Evolutionary conservation across 2,888 invertebrate genomes (phyloP).

Genomic region (Rhagophthalmus giganteus): DNA sequence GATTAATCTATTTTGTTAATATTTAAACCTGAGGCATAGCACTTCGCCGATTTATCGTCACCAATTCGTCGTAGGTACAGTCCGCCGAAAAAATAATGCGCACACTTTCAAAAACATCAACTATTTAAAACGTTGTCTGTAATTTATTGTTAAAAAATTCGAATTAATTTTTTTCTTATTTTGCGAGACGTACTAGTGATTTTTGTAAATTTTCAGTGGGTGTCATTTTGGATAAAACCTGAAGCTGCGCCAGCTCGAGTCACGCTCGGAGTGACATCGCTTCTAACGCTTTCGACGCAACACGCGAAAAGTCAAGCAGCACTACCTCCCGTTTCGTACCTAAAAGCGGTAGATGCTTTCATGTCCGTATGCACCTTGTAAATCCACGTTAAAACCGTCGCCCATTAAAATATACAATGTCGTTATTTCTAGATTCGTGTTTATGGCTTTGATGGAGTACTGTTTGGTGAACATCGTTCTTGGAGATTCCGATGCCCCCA

Average conservation of each 20-base stretch:
- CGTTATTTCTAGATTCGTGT: slow-evolving; percentile 71
- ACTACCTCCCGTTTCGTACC: slow-evolving; percentile 88
- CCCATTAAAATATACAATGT: neutral
- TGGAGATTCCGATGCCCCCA: slow-evolving; percentile 69
- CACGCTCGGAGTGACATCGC: slow-evolving; percentile 87
- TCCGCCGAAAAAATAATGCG: no score
- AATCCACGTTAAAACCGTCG: slow-evolving; percentile 46
- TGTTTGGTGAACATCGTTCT: slow-evolving; percentile 85
- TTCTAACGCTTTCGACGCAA: slow-evolving; percentile 86
- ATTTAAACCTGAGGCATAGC: neutral
- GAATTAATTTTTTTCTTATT: no score
- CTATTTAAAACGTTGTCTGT: no score
- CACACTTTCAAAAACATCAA: no score
- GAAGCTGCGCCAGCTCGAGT: slow-evolving; percentile 93
- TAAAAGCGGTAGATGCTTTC: slow-evolving; percentile 90
- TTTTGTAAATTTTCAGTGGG: slow-evolving; percentile 67
- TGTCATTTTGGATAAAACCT: slow-evolving; percentile 94
- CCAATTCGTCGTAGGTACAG: no score
- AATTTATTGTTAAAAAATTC: no score
- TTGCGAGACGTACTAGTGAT: neutral
- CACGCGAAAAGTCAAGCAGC: slow-evolving; percentile 94
- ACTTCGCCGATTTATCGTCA: no score
- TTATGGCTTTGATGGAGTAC: slow-evolving; percentile 93
- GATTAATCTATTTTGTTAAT: neutral
- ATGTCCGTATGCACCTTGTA: slow-evolving; percentile 90